Percentiles rank a stretch among this genome's conserved stretches.
Conservation (phyloP, 1,140 invertebrate genomes). For the Aphelenchoides fujianensis region DNA sequence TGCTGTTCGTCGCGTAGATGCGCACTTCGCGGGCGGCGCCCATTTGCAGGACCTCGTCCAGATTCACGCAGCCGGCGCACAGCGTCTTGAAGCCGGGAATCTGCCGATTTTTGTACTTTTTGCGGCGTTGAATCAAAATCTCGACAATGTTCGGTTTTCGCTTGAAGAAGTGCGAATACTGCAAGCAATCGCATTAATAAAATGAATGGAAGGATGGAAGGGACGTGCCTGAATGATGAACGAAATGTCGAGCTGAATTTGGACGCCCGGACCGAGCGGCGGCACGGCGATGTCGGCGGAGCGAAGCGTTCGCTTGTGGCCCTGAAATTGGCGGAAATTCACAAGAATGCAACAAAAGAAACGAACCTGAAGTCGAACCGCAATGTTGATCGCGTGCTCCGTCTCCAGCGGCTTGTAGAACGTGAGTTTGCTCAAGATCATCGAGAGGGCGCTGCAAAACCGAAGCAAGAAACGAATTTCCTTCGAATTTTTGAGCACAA, state of each 20-base stretch:
- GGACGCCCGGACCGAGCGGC: neutral
- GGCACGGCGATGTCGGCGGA: constrained; percentile 39
- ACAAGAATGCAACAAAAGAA: constrained; percentile 29
- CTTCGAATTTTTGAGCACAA: too few relatives aligned
- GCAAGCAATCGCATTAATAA: constrained; percentile 55
- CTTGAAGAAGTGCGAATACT: constrained; percentile 96
- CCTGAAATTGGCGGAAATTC: constrained; percentile 33
- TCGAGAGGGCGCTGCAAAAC: constrained; percentile 35
- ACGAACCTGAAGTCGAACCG: constrained; percentile 42
- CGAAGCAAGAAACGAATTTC: constrained; percentile 43
- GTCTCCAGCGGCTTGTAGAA: constrained; percentile 28
- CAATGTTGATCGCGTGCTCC: constrained; percentile 36
- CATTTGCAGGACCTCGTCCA: constrained; percentile 64
- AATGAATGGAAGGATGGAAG: too few relatives aligned
- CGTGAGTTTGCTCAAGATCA: constrained; percentile 34
- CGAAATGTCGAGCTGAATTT: constrained; percentile 41
- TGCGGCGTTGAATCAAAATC: constrained; percentile 85
- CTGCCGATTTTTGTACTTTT: constrained; percentile 96
- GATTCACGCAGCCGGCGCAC: constrained; percentile 89
- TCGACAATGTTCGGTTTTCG: constrained; percentile 86
- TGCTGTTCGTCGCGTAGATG: constrained; percentile 36
- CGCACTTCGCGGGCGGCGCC: constrained; percentile 40
- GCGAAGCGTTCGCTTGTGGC: constrained; percentile 42
- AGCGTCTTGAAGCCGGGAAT: constrained; percentile 95
- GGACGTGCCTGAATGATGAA: constrained; percentile 42